Conservation (phyloP, 2,888 invertebrate genomes). For the Electrophaes corylata region DNA sequence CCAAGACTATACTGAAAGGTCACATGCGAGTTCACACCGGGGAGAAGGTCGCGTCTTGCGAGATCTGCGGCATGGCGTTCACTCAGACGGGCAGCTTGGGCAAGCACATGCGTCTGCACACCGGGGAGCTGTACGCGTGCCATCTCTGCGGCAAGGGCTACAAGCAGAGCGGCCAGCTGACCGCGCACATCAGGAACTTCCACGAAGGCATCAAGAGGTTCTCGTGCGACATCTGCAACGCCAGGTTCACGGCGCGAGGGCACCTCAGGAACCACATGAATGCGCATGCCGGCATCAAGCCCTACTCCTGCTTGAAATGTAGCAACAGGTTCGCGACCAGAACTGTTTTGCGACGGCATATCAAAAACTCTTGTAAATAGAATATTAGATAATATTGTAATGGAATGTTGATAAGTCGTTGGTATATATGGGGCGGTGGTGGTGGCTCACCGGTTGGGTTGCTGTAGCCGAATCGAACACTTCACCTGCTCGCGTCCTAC, state of each 20-base stretch:
- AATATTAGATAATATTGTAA: too few species aligned
- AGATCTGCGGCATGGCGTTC: slow-evolving; percentile 14
- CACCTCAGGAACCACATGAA: slow-evolving; percentile 12
- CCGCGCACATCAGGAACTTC: slow-evolving; percentile 12
- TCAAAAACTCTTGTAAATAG: slow-evolving; percentile 12
- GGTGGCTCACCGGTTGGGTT: too few species aligned
- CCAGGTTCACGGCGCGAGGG: slow-evolving; percentile 5
- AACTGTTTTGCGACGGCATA: slow-evolving; percentile 9
- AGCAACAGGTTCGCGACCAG: slow-evolving; percentile 7
- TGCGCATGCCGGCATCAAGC: slow-evolving; percentile 12
- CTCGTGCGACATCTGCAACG: slow-evolving; percentile 5
- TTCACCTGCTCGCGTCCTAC: too few species aligned
- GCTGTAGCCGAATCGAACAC: too few species aligned
- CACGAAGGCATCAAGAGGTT: slow-evolving; percentile 12
- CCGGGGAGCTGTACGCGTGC: slow-evolving; percentile 12
- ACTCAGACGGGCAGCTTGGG: slow-evolving; percentile 8
- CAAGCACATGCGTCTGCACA: slow-evolving; percentile 9
- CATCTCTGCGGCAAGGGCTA: slow-evolving; percentile 17
- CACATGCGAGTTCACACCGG: slow-evolving; percentile 14
- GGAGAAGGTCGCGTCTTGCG: slow-evolving; percentile 8
- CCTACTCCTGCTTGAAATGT: slow-evolving; percentile 7
- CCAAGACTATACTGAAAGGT: slow-evolving; percentile 3
- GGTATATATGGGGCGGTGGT: too few species aligned
- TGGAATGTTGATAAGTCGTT: too few species aligned
- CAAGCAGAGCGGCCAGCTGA: slow-evolving; percentile 10